phyloP scores from a whole-genome alignment of 2,888 invertebrate genomes.

The Podabrus alpinus region DNA sequence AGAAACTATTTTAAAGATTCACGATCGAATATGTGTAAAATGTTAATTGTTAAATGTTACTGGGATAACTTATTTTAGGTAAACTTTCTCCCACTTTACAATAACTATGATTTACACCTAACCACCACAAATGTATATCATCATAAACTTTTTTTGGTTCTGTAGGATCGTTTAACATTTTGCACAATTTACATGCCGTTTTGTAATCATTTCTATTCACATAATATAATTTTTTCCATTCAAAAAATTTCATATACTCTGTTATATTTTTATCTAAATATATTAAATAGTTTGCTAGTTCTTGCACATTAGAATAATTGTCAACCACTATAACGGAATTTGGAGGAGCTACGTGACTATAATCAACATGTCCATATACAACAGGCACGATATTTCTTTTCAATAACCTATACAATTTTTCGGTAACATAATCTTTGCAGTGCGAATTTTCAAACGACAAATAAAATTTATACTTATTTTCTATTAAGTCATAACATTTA shows the following conservation, averaged over 20 bases:
- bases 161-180: slow-evolving; percentile 39
- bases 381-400: slow-evolving; percentile 67
- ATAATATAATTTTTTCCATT: slow-evolving; percentile 57
- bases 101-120: slow-evolving; percentile 16
- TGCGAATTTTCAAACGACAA: slow-evolving; percentile 73
- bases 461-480: slow-evolving; percentile 70
- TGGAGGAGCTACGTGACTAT: slow-evolving; percentile 59
- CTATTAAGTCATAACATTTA: slow-evolving; percentile 56
- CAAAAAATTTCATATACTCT: slow-evolving; percentile 62
- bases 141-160: slow-evolving; percentile 34
- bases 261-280: slow-evolving; percentile 57
- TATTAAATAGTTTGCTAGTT: slow-evolving; percentile 59
- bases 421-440: slow-evolving; percentile 67
- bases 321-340: slow-evolving; percentile 62
- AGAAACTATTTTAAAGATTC: too few relatives aligned
- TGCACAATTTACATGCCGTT: slow-evolving; percentile 41
- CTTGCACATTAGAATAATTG: slow-evolving; percentile 58
- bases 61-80: slow-evolving; percentile 5
- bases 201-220: slow-evolving; percentile 27
- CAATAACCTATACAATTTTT: slow-evolving; percentile 62
- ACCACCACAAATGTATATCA: slow-evolving; percentile 39
- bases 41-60: too few relatives aligned
- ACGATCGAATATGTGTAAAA: neutral
- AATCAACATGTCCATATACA: slow-evolving; percentile 68
- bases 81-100: slow-evolving; percentile 11